Conservation (phyloP, 2,888 invertebrate genomes). For the Mimachlamys varia region DNA sequence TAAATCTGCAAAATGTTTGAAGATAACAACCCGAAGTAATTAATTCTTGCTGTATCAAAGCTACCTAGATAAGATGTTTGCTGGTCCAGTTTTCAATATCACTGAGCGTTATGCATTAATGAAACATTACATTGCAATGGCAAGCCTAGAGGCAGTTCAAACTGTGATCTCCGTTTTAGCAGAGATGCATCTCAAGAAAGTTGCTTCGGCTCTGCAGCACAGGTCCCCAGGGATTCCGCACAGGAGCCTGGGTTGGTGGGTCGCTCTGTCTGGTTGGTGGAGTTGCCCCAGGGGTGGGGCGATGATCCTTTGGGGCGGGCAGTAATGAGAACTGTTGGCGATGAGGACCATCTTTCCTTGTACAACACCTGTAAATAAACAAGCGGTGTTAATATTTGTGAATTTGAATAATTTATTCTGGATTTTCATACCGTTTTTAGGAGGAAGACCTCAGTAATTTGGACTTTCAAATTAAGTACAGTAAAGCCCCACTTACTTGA, state of each 20-base stretch:
- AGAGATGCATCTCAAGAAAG: slow-evolving; percentile 23
- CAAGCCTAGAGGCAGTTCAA: too few species aligned
- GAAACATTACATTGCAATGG: too few species aligned
- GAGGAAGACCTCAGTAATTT: too few species aligned
- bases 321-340: not conserved
- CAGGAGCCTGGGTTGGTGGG: not conserved
- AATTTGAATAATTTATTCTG: not conserved
- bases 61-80: too few species aligned
- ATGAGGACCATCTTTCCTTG: not conserved
- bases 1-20: too few species aligned
- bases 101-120: too few species aligned
- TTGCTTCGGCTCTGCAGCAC: not conserved
- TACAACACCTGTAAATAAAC: not conserved
- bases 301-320: not conserved
- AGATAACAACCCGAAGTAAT: too few species aligned
- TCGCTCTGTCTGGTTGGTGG: not conserved
- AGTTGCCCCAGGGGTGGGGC: not conserved
- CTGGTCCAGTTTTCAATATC: too few species aligned
- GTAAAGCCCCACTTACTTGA: too few species aligned
- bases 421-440: too few species aligned
- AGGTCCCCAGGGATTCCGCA: not conserved
- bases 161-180: not conserved
- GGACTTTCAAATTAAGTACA: too few species aligned
- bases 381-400: not conserved
- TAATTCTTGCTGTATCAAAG: too few species aligned